Percentiles rank a stretch among this genome's conserved stretches.
phyloP scores from a whole-genome alignment of 2,113 vertebrate species.

The Kryptolebias marmoratus region DNA sequence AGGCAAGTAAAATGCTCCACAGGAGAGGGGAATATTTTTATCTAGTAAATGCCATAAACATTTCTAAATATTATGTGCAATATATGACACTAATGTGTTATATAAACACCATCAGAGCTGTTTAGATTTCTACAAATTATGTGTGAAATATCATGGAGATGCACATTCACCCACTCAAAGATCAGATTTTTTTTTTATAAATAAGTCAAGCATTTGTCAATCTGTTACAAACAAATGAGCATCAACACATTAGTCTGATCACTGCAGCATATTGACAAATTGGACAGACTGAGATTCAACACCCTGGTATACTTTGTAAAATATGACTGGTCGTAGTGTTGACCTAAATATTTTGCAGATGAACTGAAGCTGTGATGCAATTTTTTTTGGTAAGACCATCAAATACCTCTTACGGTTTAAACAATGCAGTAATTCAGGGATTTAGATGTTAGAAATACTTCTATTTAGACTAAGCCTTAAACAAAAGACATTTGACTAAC shows the following conservation, averaged over 20 bases:
- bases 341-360: too few species aligned
- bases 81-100: slow-evolving; percentile 24
- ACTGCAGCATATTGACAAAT: slow-evolving; percentile 11
- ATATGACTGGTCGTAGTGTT: too few species aligned
- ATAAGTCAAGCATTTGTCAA: slow-evolving; percentile 12
- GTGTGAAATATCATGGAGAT: slow-evolving; percentile 10
- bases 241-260: slow-evolving; percentile 2
- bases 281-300: slow-evolving; percentile 15
- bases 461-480: too few species aligned
- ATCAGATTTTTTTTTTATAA: slow-evolving; percentile 5
- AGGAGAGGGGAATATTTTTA: slow-evolving; percentile 5
- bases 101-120: slow-evolving; percentile 14
- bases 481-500: too few species aligned
- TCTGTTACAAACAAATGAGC: slow-evolving; percentile 22
- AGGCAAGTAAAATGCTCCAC: slow-evolving; percentile 1
- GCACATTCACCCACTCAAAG: slow-evolving; percentile 6
- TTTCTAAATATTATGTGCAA: slow-evolving; percentile 13
- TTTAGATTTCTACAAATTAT: background rate
- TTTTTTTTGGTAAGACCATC: too few species aligned
- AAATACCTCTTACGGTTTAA: too few species aligned
- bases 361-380: too few species aligned
- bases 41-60: slow-evolving; percentile 44
- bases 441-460: too few species aligned
- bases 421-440: too few species aligned
- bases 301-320: too few species aligned